Conservation (phyloP, 2,113 vertebrate genomes). For the Romanogobio albipinnatus region DNA sequence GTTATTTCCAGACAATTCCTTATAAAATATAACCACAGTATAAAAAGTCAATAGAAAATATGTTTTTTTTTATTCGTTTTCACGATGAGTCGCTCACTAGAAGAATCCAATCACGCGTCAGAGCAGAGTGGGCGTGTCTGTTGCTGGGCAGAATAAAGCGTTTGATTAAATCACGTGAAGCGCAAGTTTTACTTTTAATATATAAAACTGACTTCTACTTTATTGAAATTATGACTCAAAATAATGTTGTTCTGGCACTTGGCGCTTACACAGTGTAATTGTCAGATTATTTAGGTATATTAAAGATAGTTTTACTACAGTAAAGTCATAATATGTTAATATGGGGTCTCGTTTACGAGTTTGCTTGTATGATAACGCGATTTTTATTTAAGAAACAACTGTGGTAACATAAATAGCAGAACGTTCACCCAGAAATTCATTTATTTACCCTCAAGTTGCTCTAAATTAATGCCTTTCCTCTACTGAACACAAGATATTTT, state of each 20-base stretch:
- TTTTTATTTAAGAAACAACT: not conserved
- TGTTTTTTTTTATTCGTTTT: too few relatives aligned
- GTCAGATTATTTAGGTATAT: too few relatives aligned
- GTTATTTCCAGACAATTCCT: not conserved
- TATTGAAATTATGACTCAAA: not conserved
- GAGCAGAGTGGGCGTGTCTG: not conserved
- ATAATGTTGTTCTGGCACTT: not conserved
- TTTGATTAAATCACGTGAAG: not conserved
- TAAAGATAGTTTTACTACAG: too few relatives aligned
- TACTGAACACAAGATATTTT: too few relatives aligned
- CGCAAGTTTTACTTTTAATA: not conserved
- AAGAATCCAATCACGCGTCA: too few relatives aligned
- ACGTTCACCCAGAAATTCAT: too few relatives aligned
- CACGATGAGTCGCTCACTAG: too few relatives aligned
- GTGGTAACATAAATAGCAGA: not conserved
- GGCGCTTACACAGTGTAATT: not conserved
- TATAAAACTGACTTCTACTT: not conserved
- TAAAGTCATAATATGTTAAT: too few relatives aligned
- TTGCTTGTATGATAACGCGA: too few relatives aligned
- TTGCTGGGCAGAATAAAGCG: not conserved
- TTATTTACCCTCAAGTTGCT: too few relatives aligned
- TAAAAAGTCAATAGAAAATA: not conserved
- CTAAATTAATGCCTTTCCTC: too few relatives aligned
- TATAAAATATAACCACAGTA: not conserved
- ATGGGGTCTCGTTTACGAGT: too few relatives aligned